Evolutionary conservation across 2,888 invertebrate species (phyloP), one percentile per base, ranked within the genome.

Genomic region (Macaria notata): DNA sequence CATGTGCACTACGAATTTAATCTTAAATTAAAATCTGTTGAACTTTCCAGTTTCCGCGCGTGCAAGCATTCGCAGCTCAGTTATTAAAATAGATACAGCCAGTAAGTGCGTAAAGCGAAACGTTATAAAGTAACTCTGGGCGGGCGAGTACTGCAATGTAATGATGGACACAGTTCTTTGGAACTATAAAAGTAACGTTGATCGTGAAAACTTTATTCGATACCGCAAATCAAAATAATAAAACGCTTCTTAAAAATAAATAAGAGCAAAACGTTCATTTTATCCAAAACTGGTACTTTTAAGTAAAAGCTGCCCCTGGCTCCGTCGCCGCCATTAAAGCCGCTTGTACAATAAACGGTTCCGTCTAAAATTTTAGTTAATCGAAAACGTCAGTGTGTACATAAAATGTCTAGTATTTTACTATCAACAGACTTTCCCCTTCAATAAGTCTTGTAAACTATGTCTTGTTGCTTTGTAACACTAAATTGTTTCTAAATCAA

Each of bases 21-120:
- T 65, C 60, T 62, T 9, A 54, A 63, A 63, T 63, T 66, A 53
- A 36, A 63, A 63, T 63, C 59, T 56, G 50, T 59, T 59, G 59
- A 47, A 58, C 51, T 56, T 59, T 48, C 62, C 42, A 44, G 44
- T 45, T 51, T 50, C 47, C 33, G 19, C 31, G 46, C 41, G 19
- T 46, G 41, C 31, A 39, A 48, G 30, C 42, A 41, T 41, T 41
- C n/a, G 41, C 41, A 41, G 41, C 4, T 41, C 7, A 4, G 4
- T 36, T 36, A 36, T 36, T 36, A 7, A 4, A 3, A 36, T 36
- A 36, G 33, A 36, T 36, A 36, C 33, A 36, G 7, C 33, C 33
- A 36, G 7, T 7, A 19, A 19, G 19, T 19, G 19, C 19, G 19
- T 19, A 19, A 19, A 19, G 19, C 19, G 19, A 19, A 19, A 19